Conservation (phyloP, 2,113 vertebrate genomes). For the Pogona vitticeps region DNA sequence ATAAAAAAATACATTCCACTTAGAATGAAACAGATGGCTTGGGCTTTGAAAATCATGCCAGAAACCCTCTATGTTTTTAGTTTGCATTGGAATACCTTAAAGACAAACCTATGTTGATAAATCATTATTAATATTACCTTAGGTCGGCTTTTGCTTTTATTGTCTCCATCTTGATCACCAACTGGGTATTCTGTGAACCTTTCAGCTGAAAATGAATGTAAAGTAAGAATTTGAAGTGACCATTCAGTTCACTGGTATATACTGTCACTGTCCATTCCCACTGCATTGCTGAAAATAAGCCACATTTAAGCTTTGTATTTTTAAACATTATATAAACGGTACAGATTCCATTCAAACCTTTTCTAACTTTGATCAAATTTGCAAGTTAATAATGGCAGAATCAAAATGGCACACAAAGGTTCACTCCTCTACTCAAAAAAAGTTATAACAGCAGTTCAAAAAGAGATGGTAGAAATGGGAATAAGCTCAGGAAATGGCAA, state of each 20-base stretch:
- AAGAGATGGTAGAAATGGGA: too few species aligned
- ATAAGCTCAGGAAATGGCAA: too few species aligned
- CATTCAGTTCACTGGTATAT: background rate
- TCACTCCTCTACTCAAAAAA: too few species aligned
- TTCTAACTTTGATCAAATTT: too few species aligned
- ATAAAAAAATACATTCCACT: background rate
- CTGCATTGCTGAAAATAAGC: too few species aligned
- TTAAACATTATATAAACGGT: too few species aligned
- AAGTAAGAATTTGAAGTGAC: background rate
- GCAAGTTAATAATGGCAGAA: too few species aligned
- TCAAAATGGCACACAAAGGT: too few species aligned
- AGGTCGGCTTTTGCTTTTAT: slow-evolving; percentile 2
- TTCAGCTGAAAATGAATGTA: slow-evolving; percentile 56
- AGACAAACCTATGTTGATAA: slow-evolving; percentile 3
- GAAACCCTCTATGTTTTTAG: background rate
- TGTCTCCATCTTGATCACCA: background rate
- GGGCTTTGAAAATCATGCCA: slow-evolving; percentile 20
- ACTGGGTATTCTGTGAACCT: background rate
- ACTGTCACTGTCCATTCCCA: background rate
- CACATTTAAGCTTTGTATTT: too few species aligned
- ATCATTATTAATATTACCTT: slow-evolving; percentile 65
- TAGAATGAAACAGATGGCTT: background rate
- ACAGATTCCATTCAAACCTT: too few species aligned
- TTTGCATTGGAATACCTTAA: slow-evolving; percentile 41
- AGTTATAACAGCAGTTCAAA: too few species aligned